Percentiles rank a stretch among this genome's conserved stretches.
Evolutionary conservation across 2,797 vertebrate species (phyloP).

Genomic region (Chiropotes sagulatus): DNA sequence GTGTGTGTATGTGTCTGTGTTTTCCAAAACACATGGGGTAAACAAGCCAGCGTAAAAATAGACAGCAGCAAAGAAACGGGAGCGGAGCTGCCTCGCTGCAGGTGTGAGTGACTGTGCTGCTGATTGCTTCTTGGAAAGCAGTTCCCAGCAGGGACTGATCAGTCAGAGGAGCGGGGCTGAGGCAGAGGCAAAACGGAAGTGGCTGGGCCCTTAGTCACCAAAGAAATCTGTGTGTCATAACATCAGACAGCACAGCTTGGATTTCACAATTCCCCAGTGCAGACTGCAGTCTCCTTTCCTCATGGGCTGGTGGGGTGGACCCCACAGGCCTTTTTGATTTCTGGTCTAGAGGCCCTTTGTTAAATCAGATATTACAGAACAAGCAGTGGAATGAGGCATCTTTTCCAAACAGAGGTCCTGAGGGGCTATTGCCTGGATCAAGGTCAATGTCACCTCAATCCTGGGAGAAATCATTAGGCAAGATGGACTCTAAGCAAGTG

Average conservation of each 20-base stretch:
- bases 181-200: too few relatives aligned
- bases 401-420: not conserved
- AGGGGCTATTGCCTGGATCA: not conserved
- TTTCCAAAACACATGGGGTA: slow-evolving; percentile 52
- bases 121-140: slow-evolving; percentile 81
- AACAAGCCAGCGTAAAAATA: slow-evolving; percentile 81
- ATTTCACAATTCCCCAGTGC: not conserved
- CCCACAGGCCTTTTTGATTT: not conserved
- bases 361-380: not conserved
- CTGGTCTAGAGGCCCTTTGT: not conserved
- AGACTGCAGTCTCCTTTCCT: not conserved
- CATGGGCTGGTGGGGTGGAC: not conserved
- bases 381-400: not conserved
- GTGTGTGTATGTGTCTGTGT: not conserved
- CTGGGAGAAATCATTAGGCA: not conserved
- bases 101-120: slow-evolving; percentile 79
- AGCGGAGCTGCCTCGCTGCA: slow-evolving; percentile 78
- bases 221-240: not conserved
- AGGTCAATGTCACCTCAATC: not conserved
- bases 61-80: slow-evolving; percentile 76
- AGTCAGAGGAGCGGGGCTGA: not conserved
- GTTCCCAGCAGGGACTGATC: slow-evolving; percentile 77
- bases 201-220: not conserved
- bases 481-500: not conserved
- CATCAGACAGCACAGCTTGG: not conserved